phyloP scores from a whole-genome alignment of 2,888 invertebrate species.

The Amiota mariae region DNA sequence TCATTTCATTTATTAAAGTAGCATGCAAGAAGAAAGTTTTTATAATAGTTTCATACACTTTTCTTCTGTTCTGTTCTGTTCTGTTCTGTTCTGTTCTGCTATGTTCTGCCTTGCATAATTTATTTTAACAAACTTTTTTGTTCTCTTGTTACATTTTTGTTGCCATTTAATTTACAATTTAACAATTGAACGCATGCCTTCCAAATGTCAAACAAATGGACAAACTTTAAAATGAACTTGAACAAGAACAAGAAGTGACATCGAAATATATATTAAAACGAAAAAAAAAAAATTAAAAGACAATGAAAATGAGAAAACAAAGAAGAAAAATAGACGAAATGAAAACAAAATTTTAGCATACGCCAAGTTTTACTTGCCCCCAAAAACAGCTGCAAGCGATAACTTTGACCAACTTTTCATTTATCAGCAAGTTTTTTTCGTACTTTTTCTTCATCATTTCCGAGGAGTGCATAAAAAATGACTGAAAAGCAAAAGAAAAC shows the following conservation, averaged over 20 bases:
- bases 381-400: constrained; percentile 1
- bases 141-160: not conserved
- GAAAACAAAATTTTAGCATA: constrained; percentile 1
- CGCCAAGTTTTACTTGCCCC: constrained; percentile 1
- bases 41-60: too few relatives aligned
- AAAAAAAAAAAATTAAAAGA: not conserved
- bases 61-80: too few relatives aligned
- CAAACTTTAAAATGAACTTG: not conserved
- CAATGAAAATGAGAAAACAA: not conserved
- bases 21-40: too few relatives aligned
- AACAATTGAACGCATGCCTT: constrained; percentile 8
- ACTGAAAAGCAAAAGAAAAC: not conserved
- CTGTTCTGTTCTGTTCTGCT: not conserved
- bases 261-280: not conserved
- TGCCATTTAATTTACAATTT: constrained; percentile 15
- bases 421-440: constrained; percentile 14
- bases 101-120: not conserved
- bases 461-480: not conserved
- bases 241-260: not conserved
- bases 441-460: not conserved
- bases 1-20: too few relatives aligned
- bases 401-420: constrained; percentile 18
- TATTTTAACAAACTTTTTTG: not conserved
- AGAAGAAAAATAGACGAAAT: too few relatives aligned
- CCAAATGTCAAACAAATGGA: not conserved